A percentile compares a stretch with the other conserved stretches of the same genome.
Evolutionary conservation across 2,113 vertebrate species (phyloP).

Genomic region (Bos javanicus): DNA sequence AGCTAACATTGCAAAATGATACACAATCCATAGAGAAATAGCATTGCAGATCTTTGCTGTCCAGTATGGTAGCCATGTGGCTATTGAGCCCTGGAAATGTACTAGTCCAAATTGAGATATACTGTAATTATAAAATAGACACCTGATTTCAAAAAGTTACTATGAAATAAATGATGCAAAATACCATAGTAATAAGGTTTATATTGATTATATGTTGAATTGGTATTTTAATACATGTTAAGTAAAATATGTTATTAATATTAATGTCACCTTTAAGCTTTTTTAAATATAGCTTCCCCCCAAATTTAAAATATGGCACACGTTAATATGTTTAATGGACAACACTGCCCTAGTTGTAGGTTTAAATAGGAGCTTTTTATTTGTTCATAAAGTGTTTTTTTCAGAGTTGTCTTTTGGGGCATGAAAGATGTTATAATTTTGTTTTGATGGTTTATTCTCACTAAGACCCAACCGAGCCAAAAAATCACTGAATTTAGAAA

Average conservation of each 20-base stretch:
- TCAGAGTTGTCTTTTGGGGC: not conserved
- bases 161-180: not conserved
- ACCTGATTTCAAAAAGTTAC: not conserved
- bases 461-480: not conserved
- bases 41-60: not conserved
- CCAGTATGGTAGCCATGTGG: not conserved
- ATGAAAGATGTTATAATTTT: not conserved
- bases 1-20: not conserved
- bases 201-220: not conserved
- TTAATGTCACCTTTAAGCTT: not conserved
- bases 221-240: not conserved
- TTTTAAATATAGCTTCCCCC: not conserved
- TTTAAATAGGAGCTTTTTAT: not conserved
- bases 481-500: slow-evolving; percentile 19
- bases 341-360: not conserved
- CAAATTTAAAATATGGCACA: not conserved
- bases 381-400: not conserved
- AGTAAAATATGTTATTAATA: not conserved
- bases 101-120: not conserved
- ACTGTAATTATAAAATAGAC: not conserved
- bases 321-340: not conserved
- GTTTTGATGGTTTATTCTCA: not conserved
- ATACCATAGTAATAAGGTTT: not conserved
- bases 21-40: not conserved
- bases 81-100: not conserved